These are phyloP conservation scores for Acromyrmex echinatior DNA, from an alignment of 1,140 invertebrate species.

Conservation along the genomic window DNA sequence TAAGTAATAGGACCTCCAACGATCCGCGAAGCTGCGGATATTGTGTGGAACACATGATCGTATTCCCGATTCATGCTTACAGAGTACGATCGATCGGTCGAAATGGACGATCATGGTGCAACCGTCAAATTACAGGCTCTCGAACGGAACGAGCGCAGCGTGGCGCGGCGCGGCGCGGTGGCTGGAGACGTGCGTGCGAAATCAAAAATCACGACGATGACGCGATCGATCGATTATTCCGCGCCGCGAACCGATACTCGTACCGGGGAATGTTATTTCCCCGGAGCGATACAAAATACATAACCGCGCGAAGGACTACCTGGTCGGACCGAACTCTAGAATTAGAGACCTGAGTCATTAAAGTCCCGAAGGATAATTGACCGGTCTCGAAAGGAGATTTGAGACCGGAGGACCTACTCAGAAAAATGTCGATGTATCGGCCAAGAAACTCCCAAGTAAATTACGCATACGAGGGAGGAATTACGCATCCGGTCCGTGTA, in stretches of 20 bases:
- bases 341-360: slow-evolving; percentile 81
- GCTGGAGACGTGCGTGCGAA: slow-evolving; percentile 57
- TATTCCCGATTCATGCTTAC: slow-evolving; percentile 16
- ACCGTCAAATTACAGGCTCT: slow-evolving; percentile 48
- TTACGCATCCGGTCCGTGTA: slow-evolving; percentile 41
- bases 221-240: slow-evolving; percentile 64
- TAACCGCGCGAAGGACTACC: slow-evolving; percentile 64
- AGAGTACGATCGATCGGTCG: neutral
- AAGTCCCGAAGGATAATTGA: slow-evolving; percentile 82
- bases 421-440: slow-evolving; percentile 66
- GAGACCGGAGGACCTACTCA: slow-evolving; percentile 51
- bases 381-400: slow-evolving; percentile 56
- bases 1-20: neutral
- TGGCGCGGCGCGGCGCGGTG: neutral
- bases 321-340: slow-evolving; percentile 76
- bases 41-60: neutral
- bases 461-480: slow-evolving; percentile 45
- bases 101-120: slow-evolving; percentile 43
- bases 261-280: slow-evolving; percentile 69
- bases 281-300: slow-evolving; percentile 80
- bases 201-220: slow-evolving; percentile 64
- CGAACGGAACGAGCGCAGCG: neutral
- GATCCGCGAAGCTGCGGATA: slow-evolving; percentile 7
- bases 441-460: slow-evolving; percentile 29
- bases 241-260: slow-evolving; percentile 51